phyloP scores from a whole-genome alignment of 2,113 vertebrate genomes.

The Tonatia bakeri region DNA sequence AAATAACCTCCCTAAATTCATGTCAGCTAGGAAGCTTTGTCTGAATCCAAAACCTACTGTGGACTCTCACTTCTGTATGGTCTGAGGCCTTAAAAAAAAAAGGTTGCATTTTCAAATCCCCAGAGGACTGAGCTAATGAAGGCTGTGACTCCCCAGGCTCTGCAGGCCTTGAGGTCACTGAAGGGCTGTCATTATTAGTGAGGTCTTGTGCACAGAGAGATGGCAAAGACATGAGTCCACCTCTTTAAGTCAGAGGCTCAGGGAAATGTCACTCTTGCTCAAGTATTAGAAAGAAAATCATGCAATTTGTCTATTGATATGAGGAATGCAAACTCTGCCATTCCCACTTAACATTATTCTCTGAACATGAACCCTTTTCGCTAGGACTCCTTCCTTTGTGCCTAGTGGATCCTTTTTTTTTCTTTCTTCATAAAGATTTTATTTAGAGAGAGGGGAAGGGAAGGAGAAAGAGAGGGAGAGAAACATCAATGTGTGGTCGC shows the following conservation, averaged over 20 bases:
- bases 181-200: neutral
- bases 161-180: neutral
- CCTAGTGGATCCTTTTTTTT: neutral
- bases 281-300: neutral
- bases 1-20: neutral
- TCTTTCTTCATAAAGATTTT: too few relatives aligned
- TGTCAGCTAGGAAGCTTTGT: neutral
- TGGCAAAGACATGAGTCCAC: rapidly evolving
- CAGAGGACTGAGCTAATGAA: neutral
- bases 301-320: too few relatives aligned
- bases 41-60: neutral
- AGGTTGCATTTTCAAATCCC: neutral
- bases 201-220: neutral
- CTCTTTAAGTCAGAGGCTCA: neutral
- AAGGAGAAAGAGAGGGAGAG: too few relatives aligned
- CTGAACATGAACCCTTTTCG: neutral
- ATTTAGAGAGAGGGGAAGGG: too few relatives aligned
- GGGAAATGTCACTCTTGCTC: neutral
- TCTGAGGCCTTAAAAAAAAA: neutral
- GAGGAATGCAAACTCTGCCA: neutral
- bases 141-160: rapidly evolving
- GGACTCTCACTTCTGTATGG: neutral
- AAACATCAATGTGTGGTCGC: too few relatives aligned
- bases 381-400: neutral
- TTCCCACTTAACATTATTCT: neutral